Percentiles rank a stretch among this genome's conserved stretches.
phyloP scores from a whole-genome alignment of 2,888 invertebrate species.

The Zygogramma bicolorata region DNA sequence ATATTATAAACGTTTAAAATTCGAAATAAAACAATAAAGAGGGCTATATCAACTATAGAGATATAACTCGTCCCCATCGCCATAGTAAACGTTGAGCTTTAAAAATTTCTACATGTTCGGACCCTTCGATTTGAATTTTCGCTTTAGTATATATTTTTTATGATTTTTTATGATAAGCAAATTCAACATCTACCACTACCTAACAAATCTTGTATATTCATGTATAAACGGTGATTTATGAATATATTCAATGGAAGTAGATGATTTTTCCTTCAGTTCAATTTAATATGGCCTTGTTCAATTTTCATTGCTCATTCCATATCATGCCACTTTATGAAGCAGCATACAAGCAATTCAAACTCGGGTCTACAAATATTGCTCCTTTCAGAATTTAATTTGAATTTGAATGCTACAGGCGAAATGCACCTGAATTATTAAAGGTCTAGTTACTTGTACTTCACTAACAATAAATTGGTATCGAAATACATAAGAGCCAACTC shows the following conservation, averaged over 20 bases:
- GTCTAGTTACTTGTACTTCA: not conserved
- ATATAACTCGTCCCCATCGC: no score
- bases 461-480: not conserved
- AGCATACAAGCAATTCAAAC: not conserved
- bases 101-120: no score
- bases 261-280: not conserved
- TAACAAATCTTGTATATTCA: no score
- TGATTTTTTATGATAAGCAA: no score
- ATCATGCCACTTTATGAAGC: not conserved
- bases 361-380: not conserved
- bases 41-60: no score
- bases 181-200: no score
- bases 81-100: no score
- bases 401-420: not conserved
- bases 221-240: no score
- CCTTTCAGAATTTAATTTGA: slow-evolving; percentile 7
- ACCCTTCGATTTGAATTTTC: no score
- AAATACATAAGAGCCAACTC: not conserved
- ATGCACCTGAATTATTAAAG: not conserved
- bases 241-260: not conserved
- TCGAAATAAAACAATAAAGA: no score
- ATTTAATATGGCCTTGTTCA: not conserved
- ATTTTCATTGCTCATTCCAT: not conserved
- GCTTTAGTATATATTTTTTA: no score
- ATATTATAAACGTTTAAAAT: no score